Conservation (phyloP, 1,140 invertebrate species). For the Sitobion miscanthi region DNA sequence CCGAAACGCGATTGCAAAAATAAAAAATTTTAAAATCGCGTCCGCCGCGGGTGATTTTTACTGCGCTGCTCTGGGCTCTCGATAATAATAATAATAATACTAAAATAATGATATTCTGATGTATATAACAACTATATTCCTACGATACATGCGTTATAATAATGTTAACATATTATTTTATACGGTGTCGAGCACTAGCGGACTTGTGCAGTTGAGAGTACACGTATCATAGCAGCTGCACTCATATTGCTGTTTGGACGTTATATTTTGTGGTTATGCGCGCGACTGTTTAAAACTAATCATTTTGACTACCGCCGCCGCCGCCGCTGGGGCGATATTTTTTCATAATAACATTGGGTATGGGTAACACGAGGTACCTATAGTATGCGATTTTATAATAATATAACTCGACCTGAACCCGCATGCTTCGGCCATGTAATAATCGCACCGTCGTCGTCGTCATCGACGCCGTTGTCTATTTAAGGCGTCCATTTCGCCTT, state of each 20-base stretch:
- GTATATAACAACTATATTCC: too few relatives aligned
- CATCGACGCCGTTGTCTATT: background rate
- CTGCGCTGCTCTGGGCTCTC: background rate
- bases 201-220: background rate
- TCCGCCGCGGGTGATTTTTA: background rate
- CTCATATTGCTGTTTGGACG: background rate
- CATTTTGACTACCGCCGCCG: background rate
- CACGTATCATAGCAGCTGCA: background rate
- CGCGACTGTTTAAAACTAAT: background rate
- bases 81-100: background rate
- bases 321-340: background rate
- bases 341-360: background rate
- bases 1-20: conserved; percentile 6
- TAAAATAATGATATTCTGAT: background rate
- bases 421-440: background rate
- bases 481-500: conserved; percentile 16
- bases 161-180: background rate
- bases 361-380: background rate
- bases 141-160: background rate
- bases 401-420: background rate
- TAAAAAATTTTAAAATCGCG: background rate
- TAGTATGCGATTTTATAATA: background rate
- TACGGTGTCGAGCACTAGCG: background rate
- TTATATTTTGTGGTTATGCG: background rate
- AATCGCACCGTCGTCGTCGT: background rate